Conservation (phyloP, 2,113 vertebrate species). For the Microcebus jonahi region DNA sequence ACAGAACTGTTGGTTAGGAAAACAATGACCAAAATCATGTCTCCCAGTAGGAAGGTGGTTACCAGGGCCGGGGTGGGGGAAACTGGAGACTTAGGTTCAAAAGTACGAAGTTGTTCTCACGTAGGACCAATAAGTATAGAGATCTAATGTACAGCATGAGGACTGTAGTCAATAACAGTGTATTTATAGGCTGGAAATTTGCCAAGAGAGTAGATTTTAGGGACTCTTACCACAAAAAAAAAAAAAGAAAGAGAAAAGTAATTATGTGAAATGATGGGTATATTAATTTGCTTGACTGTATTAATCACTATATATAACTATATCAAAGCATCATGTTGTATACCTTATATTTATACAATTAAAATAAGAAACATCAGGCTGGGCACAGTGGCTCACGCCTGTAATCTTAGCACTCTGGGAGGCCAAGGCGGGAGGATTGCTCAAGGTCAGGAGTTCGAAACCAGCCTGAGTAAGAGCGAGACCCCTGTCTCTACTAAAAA, state of each 20-base stretch:
- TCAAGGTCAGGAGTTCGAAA: too few species aligned
- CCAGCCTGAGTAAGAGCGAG: too few species aligned
- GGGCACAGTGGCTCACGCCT: too few species aligned
- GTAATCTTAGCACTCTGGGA: too few species aligned
- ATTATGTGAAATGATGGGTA: neutral
- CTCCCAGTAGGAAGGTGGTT: neutral
- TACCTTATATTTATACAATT: neutral
- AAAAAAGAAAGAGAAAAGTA: neutral
- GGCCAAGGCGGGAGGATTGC: too few species aligned
- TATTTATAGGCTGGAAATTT: neutral
- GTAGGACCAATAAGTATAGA: neutral
- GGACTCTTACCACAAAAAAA: too few species aligned
- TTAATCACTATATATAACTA: neutral
- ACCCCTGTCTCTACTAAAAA: too few species aligned
- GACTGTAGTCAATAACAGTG: neutral
- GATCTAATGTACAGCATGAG: neutral
- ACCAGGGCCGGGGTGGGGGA: too few species aligned
- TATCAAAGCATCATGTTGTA: neutral
- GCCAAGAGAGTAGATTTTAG: neutral
- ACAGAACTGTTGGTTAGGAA: neutral
- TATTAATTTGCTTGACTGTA: neutral
- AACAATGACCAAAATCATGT: neutral
- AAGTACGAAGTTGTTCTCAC: too few species aligned
- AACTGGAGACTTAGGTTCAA: neutral
- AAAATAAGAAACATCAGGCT: neutral